Base-by-base conservation (phyloP, 92 coral and sea anemone species). In the Blastomussa wellsi region DNA sequence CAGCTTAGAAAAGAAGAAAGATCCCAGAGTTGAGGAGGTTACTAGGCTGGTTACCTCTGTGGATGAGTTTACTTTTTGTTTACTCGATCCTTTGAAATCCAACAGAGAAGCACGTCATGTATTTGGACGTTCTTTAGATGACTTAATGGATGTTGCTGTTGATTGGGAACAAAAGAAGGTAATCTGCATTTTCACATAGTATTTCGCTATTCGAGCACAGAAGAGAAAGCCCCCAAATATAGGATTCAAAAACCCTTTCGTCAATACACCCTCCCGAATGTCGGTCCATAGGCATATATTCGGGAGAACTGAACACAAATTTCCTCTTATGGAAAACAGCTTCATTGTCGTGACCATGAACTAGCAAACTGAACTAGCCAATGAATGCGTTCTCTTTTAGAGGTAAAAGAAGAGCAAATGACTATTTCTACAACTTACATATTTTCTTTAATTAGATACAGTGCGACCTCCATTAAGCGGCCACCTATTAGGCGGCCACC, bases 31-130 rank as follows among this genome's bases (percentile, higher is more conserved):
- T n/a, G 77, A 82, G 0, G 78, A 71, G 31, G 52, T 82, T 17
- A 38, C 49, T 15, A 70, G 51, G 26, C 26, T 82, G 78, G 86
- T 78, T 33, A 51, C 37, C 52, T 82, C 86, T 35, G 78, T 74
- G 78, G 78, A 74, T 19, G 57, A 15, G 53, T 74, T 44, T 14
- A 74, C 37, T 19, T 77, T 68, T 19, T n/a, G 57, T 48, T 76
- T 17, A 47, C 78, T 74, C 41, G 78, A 74, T 74, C 59, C 78
- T 24, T 59, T 74, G 78, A 74, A 29, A 74, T 9, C 35, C 51
- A 49, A 74, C 9, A 74, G 0, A 20, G 49, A 42, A 4, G 51
- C 55, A 16, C 60, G 60, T 19, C 55, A 74, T 24, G 36, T 26
- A 26, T 74, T 74, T 28, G 57, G 78, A 8, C 33, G 47, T 39